Conservation (phyloP, 2,113 vertebrate genomes). For the Paracyprichromis sp. region DNA sequence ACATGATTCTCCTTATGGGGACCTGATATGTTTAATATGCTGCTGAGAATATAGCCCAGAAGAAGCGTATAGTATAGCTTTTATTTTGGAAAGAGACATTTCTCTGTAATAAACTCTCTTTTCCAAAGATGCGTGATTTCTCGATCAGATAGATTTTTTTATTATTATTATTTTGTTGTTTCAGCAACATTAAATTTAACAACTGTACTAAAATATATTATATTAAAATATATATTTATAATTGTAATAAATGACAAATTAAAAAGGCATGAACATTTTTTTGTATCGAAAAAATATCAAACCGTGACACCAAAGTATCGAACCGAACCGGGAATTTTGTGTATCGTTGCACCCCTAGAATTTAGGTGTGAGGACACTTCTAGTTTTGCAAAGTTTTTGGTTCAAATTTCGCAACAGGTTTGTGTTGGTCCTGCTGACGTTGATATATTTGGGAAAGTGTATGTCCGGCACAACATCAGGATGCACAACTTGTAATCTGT, state of each 20-base stretch:
- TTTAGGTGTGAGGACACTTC: accelerated
- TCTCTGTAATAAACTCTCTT: not conserved
- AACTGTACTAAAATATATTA: too few relatives aligned
- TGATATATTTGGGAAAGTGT: not conserved
- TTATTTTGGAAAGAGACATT: not conserved
- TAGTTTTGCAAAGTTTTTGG: not conserved
- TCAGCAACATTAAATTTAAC: not conserved
- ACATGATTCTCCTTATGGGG: accelerated
- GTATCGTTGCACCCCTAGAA: not conserved
- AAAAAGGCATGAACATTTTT: not conserved
- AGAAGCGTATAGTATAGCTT: accelerated
- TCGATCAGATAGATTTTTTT: accelerated
- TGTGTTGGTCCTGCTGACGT: accelerated
- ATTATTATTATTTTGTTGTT: not conserved
- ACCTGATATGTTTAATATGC: not conserved
- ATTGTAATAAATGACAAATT: not conserved
- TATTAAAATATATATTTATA: accelerated
- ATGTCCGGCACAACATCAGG: not conserved
- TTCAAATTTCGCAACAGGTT: not conserved
- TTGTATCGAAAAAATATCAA: accelerated
- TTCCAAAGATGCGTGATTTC: accelerated
- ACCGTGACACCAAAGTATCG: not conserved
- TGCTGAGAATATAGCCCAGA: not conserved
- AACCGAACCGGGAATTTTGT: accelerated
- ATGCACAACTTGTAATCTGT: not conserved